Evolutionary conservation across 1,140 invertebrate species (phyloP).

Genomic region (Chrysomallon squamiferum): DNA sequence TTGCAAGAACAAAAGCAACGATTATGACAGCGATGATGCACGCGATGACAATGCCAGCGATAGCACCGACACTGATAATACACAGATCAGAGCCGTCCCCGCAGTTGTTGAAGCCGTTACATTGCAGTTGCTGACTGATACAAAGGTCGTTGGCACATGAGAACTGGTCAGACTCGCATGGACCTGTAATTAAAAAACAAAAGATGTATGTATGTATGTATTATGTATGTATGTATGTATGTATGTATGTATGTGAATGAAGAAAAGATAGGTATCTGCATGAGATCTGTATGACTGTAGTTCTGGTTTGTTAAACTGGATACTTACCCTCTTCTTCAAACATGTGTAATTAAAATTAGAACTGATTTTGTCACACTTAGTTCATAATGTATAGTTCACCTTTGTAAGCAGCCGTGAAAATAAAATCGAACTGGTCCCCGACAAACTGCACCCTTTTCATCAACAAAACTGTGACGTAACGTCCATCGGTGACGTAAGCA

Average conservation of each 20-base stretch:
- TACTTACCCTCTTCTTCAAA: not conserved
- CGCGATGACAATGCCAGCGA: constrained; percentile 20
- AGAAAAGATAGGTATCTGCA: not conserved
- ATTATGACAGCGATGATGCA: constrained; percentile 11
- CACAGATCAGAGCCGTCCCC: constrained; percentile 32
- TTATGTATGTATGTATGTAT: not conserved
- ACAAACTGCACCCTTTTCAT: constrained; percentile 13
- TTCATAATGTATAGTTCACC: no score
- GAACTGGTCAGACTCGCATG: constrained; percentile 18
- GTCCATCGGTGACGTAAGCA: constrained; percentile 11
- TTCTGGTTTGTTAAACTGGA: not conserved
- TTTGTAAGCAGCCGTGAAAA: constrained; percentile 25
- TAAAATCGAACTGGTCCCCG: constrained; percentile 26
- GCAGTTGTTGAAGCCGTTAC: constrained; percentile 34
- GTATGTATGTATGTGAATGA: not conserved
- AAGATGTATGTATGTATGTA: no score
- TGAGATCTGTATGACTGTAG: not conserved
- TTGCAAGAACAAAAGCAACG: constrained; percentile 13
- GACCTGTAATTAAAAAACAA: constrained; percentile 9
- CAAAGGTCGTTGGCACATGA: constrained; percentile 27
- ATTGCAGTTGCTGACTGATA: constrained; percentile 20
- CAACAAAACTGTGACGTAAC: constrained; percentile 8
- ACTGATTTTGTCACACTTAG: not conserved
- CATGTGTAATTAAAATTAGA: not conserved
- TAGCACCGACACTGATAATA: constrained; percentile 5